Evolutionary conservation across 1,140 invertebrate genomes (phyloP).

Genomic region (Heliconius nattereri): DNA sequence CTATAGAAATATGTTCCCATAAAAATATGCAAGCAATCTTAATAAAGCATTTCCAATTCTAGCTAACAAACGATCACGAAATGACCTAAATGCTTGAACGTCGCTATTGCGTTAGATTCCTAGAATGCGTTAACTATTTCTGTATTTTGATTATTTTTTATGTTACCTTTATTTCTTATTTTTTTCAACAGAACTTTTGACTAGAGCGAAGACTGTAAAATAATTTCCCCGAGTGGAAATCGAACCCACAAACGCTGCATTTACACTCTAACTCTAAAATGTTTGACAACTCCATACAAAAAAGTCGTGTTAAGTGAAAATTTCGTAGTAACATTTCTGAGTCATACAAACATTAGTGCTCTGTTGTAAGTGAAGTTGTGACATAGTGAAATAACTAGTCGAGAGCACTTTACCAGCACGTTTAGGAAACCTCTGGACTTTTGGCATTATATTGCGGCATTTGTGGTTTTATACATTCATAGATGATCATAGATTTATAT

Average conservation of each 20-base stretch:
- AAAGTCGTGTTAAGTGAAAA: background rate
- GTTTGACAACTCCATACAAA: background rate
- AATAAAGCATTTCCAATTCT: background rate
- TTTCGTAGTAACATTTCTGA: background rate
- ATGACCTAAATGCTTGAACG: background rate
- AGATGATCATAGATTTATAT: background rate
- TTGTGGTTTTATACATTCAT: background rate
- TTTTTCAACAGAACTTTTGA: no score
- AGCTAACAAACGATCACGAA: background rate
- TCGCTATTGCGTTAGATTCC: background rate
- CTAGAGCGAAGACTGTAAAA: no score
- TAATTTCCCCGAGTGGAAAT: no score
- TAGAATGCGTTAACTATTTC: no score
- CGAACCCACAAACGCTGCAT: no score
- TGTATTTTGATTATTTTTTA: no score
- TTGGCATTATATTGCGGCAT: background rate
- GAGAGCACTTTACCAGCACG: background rate
- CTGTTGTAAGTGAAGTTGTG: background rate
- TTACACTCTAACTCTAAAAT: no score
- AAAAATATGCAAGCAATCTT: background rate
- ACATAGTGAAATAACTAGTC: background rate
- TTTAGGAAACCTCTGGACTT: background rate
- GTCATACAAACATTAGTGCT: background rate
- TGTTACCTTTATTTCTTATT: no score
- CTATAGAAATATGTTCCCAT: background rate